A percentile compares a stretch with the other conserved stretches of the same genome.
phyloP scores from a whole-genome alignment of 2,888 invertebrate genomes.

The Andrena dorsata region DNA sequence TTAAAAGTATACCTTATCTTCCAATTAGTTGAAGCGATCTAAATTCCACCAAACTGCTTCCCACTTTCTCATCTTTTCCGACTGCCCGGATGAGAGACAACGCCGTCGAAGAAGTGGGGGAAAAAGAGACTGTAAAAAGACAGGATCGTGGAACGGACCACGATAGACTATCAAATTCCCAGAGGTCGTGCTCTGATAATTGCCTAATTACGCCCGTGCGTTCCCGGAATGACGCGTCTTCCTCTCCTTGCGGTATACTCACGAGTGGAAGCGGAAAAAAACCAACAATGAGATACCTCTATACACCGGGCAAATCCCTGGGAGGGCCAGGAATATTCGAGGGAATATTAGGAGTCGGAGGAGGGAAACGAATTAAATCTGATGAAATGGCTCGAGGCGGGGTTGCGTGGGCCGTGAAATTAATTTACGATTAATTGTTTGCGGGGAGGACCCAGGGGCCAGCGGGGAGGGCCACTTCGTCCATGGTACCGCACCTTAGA shows the following conservation, averaged over 20 bases:
- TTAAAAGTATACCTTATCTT: neutral
- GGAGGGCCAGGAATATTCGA: conserved; percentile 25
- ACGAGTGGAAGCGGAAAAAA: conserved; percentile 32
- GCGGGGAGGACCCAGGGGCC: neutral
- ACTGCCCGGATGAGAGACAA: neutral
- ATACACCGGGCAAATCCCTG: conserved; percentile 19
- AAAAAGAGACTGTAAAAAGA: conserved; percentile 29
- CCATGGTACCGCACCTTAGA: neutral
- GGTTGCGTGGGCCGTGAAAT: conserved; percentile 54
- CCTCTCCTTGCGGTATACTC: conserved; percentile 43
- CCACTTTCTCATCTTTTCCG: neutral
- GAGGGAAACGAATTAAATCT: conserved; percentile 54
- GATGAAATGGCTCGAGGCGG: conserved; percentile 24
- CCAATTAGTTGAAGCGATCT: neutral
- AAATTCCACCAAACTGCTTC: conserved; percentile 2
- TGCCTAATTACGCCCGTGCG: conserved; percentile 56
- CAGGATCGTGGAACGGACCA: conserved; percentile 37
- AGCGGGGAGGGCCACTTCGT: conserved; percentile 3
- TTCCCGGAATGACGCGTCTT: conserved; percentile 47
- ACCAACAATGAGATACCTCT: conserved; percentile 27
- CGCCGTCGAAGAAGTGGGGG: neutral
- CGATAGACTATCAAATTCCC: conserved; percentile 62
- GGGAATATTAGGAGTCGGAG: conserved; percentile 30
- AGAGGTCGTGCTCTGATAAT: conserved; percentile 58
- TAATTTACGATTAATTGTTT: conserved; percentile 66